Evolutionary conservation across 2,888 invertebrate species (phyloP), one percentile per base, ranked within the genome.

Genomic region (Hyalella azteca): DNA sequence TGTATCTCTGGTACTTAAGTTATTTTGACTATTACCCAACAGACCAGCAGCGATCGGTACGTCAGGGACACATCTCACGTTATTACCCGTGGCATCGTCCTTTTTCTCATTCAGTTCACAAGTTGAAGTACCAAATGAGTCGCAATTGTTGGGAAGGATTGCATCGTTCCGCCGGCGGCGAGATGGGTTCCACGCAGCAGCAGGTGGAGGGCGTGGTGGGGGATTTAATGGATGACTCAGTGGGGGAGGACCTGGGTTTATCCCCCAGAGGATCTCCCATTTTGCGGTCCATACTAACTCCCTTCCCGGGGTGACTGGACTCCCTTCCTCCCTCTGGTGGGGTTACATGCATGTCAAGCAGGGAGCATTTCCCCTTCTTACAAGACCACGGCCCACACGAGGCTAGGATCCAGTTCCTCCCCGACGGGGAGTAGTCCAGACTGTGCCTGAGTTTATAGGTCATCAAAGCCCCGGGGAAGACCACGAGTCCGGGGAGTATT

Each of bases 381-480:
- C 75, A 22, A 3, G 22, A 9, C 75, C 75, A 75, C 7, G 41
- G 41, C 41, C 75, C 75, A 13, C 75, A 45, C 41, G 75, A 75
- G 4, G 75, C 40, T 32, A 75, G 40, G 45, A 75, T 75, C 75
- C 75, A 75, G 29, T 75, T 45, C 7, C 75, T 22, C 7, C 75
- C 75, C 45, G 41, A 26, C n/a, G 40, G 75, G 41, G 45, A 41
- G 7, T 41, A 26, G 29, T 75, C 75, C 13, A 75, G 45, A 39
- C 75, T 75, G 75, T 75, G 75, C 11, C 75, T 22, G 9, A 75
- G 36, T 2, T 45, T 15, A n/a, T 75, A 75, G 26, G 75, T 75
- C 75, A 75, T 75, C 29, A 75, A 19, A 4, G 75, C 45, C 26
- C 75, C 75, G 36, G 75, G 75, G 75, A 75, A 75, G 1, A 75